A percentile compares a stretch with the other conserved stretches of the same genome.
These are phyloP conservation scores for Hydrozoanthus tunicans DNA, from an alignment of 64 coral and sea anemone species.

Conservation along the genomic window DNA sequence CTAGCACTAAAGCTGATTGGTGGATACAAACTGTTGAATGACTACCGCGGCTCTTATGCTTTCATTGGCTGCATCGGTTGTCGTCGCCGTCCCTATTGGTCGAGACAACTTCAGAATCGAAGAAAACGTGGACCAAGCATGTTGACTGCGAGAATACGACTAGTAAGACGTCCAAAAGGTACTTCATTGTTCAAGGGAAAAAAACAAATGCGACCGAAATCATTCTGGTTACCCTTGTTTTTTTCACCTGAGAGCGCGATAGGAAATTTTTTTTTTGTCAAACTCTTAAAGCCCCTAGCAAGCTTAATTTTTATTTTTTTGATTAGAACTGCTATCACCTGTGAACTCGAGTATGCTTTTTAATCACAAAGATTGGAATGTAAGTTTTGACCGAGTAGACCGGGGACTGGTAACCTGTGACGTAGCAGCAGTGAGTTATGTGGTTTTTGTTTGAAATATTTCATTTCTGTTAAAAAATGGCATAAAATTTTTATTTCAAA, in stretches of 20 bases:
- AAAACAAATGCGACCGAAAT: background rate
- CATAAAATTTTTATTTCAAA: too few relatives aligned
- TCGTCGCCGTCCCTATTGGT: conserved; percentile 44
- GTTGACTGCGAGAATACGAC: conserved; percentile 34
- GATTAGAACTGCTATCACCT: too few relatives aligned
- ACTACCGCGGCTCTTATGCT: conserved; percentile 37
- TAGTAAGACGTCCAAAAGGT: conserved; percentile 11
- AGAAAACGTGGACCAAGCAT: conserved; percentile 49
- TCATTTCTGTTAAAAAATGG: too few relatives aligned
- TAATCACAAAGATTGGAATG: too few relatives aligned
- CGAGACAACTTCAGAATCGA: conserved; percentile 40
- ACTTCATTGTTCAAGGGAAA: background rate
- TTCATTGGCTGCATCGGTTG: conserved; percentile 25
- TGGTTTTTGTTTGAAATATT: too few relatives aligned
- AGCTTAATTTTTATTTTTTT: too few relatives aligned
- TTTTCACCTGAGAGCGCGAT: background rate
- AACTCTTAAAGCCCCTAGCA: too few relatives aligned
- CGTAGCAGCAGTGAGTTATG: too few relatives aligned
- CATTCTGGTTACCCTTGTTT: background rate
- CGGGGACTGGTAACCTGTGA: too few relatives aligned
- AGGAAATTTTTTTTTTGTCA: too few relatives aligned
- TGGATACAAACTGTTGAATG: conserved; percentile 24
- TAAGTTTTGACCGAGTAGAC: too few relatives aligned
- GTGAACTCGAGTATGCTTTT: too few relatives aligned
- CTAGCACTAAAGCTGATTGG: conserved; percentile 31